Percentiles rank a stretch among this genome's conserved stretches.
Evolutionary conservation across 2,797 vertebrate genomes (phyloP).

Genomic region (Lepilemur septentrionalis): DNA sequence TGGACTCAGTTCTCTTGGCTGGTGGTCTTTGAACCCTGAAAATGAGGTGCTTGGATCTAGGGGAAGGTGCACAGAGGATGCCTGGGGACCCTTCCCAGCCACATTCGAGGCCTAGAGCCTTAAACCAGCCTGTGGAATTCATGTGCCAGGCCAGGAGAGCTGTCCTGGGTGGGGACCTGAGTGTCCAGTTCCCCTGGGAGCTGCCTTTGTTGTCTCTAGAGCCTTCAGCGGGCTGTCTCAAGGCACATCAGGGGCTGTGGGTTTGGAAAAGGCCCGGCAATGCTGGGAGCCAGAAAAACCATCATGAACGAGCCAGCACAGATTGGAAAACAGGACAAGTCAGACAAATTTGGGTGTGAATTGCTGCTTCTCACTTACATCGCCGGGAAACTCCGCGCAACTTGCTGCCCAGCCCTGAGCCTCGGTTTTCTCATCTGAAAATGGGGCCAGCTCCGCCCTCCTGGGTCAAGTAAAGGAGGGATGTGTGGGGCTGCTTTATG

Average conservation of each 20-base stretch:
- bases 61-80: neutral
- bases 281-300: neutral
- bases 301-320: neutral
- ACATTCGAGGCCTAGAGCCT: neutral
- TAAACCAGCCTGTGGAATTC: neutral
- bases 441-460: neutral
- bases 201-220: neutral
- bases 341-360: neutral
- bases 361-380: neutral
- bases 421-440: neutral
- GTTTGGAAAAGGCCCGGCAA: neutral
- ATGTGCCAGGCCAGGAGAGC: neutral
- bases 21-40: neutral
- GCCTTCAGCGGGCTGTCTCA: neutral
- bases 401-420: neutral
- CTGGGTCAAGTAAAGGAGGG: no score
- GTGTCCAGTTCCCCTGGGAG: fast-evolving
- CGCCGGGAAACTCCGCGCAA: neutral
- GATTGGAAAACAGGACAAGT: neutral
- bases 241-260: neutral
- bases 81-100: neutral
- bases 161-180: neutral
- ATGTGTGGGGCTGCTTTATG: neutral
- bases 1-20: neutral
- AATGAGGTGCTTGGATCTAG: neutral